These are phyloP conservation scores for Capromys pilorides DNA, from an alignment of 2,797 vertebrate species.

Conservation along the genomic window DNA sequence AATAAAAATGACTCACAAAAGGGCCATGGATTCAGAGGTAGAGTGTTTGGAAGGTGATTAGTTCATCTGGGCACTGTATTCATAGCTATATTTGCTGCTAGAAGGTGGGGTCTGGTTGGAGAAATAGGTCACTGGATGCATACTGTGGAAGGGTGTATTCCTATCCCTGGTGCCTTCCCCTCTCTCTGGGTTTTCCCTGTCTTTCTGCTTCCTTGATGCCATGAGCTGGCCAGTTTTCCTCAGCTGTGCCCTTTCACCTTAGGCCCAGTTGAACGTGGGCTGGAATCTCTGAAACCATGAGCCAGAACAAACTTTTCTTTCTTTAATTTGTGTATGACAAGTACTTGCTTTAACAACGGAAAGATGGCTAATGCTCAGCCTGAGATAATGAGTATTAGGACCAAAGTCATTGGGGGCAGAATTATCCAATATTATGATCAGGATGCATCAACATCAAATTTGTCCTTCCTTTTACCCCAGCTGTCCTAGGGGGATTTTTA, in stretches of 20 bases:
- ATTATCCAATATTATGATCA: background rate
- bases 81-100: background rate
- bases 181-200: background rate
- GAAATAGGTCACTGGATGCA: background rate
- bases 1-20: background rate
- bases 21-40: background rate
- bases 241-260: too few relatives aligned
- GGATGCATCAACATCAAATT: background rate
- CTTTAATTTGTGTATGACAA: background rate
- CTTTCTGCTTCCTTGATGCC: background rate
- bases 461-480: background rate
- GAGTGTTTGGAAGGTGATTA: background rate
- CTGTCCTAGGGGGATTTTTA: background rate
- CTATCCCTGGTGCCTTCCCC: background rate
- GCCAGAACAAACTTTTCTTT: background rate
- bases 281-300: background rate
- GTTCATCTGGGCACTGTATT: background rate
- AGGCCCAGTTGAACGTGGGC: background rate
- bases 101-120: background rate
- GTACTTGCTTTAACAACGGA: background rate
- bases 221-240: background rate
- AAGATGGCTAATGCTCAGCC: background rate
- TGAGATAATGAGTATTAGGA: background rate
- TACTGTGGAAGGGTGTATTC: background rate
- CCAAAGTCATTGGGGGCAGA: background rate